Conservation (phyloP, 1,140 invertebrate species). For the Chlorops oryzae region DNA sequence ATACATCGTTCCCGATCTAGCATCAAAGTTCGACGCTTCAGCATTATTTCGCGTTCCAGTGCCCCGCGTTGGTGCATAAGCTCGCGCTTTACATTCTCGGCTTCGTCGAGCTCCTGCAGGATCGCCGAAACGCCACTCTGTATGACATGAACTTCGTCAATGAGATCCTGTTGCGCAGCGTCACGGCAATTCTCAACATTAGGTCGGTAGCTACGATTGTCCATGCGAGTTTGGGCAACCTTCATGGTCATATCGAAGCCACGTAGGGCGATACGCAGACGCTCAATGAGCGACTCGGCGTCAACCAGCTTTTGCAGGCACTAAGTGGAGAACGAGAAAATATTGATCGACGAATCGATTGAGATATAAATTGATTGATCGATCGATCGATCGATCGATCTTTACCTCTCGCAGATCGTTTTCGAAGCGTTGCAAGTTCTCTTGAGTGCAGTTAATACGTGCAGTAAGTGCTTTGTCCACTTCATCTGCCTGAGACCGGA, state of each 20-base stretch:
- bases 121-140: constrained; percentile 60
- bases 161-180: constrained; percentile 60
- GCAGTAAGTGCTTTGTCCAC: constrained; percentile 62
- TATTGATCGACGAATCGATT: too few relatives aligned
- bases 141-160: constrained; percentile 66
- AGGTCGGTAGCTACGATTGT: constrained; percentile 60
- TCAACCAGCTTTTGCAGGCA: constrained; percentile 61
- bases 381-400: neutral
- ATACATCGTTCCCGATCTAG: constrained; percentile 63
- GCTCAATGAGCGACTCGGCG: constrained; percentile 61
- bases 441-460: constrained; percentile 61
- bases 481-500: constrained; percentile 64
- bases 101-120: constrained; percentile 54
- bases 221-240: constrained; percentile 68
- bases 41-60: constrained; percentile 65
- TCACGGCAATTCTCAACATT: constrained; percentile 68
- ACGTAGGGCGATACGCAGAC: constrained; percentile 55
- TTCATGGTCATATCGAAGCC: constrained; percentile 68
- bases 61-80: constrained; percentile 56
- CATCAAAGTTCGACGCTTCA: constrained; percentile 64
- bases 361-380: neutral
- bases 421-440: constrained; percentile 59
- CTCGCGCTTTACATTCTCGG: constrained; percentile 54
- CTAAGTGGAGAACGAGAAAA: constrained; percentile 33
- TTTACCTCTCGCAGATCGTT: constrained; percentile 57